Evolutionary conservation across 2,888 invertebrate species (phyloP).

Genomic region (Pammene fasciana): DNA sequence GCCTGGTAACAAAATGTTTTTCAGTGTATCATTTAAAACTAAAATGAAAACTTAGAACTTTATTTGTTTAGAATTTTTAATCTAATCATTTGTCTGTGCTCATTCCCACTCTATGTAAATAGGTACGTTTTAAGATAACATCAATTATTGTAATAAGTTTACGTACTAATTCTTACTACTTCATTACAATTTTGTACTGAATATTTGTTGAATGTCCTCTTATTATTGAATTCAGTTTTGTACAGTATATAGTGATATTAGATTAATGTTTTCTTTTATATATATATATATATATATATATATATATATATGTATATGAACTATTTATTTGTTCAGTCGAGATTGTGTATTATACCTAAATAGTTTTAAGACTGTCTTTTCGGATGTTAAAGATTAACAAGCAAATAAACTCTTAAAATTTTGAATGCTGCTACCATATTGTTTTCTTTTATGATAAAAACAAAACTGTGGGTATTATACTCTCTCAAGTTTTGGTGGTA

Average conservation of each 20-base stretch:
- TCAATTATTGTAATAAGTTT: neutral
- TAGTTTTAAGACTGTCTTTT: constrained; percentile 73
- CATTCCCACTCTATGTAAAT: no score
- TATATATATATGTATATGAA: constrained; percentile 67
- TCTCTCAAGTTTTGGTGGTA: no score
- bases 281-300: constrained; percentile 62
- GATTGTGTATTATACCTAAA: constrained; percentile 63
- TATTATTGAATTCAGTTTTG: constrained; percentile 53
- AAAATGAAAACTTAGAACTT: no score
- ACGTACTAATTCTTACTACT: neutral
- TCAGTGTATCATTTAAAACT: no score
- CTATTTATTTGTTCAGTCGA: constrained; percentile 78
- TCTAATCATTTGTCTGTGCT: no score
- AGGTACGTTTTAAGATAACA: neutral
- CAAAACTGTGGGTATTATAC: no score
- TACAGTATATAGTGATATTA: constrained; percentile 80
- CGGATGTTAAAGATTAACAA: constrained; percentile 78
- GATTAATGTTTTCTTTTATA: constrained; percentile 73
- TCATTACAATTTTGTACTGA: constrained; percentile 47
- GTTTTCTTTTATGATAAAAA: constrained; percentile 48
- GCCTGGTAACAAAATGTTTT: no score
- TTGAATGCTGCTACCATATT: constrained; percentile 46
- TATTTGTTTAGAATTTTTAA: no score
- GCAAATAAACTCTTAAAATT: constrained; percentile 73
- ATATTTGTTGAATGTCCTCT: constrained; percentile 54